Evolutionary conservation across 1,140 invertebrate genomes (phyloP), one percentile per base, ranked within the genome.

Genomic region (Drosophila repletoides): DNA sequence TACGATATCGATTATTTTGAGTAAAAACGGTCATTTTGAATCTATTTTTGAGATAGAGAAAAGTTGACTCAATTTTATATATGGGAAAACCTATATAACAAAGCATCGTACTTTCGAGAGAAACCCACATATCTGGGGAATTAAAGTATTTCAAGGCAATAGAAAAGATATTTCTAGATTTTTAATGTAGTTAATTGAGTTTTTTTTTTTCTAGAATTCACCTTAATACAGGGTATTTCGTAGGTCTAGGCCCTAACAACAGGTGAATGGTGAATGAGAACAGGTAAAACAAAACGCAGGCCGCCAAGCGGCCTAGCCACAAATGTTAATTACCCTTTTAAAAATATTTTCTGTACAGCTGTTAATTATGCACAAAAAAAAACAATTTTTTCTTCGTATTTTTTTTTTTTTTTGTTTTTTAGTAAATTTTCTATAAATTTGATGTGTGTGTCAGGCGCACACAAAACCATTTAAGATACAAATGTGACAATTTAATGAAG

Each of bases 401-500:
- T 43, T 31, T 53, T 12, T 43, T 43, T 5, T 24, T 19, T 10
- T n/a, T 17, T 7, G 15, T 38, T 22, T 12, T 46, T 31, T 12
- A 19, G 33, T 9, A 10, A 24, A 46, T 14, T 21, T 40, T 40
- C 43, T 21, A 22, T 51, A 22, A 34, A 17, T 6, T 24, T 52
- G 2, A 28, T 5, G 24, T 5, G 9, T 46, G 43, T 31, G 9
- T 19, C 14, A 19, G 19, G 17, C 26, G 12, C 40, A 38, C 15
- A 10, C 28, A 15, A 3, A 36, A 26, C 21, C 12, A 41, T 29
- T 49, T 59, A 19, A 51, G 26, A 49, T 19, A 72, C 72, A 77
- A 81, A 77, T 81, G 73, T 73, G 77, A 83, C 77, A 70, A 73
- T 70, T 76, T 70, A 81, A 81, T 83, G 69, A 73, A 83, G 69